Base-by-base conservation (phyloP, 2,113 vertebrate species). In the Apus apus region DNA sequence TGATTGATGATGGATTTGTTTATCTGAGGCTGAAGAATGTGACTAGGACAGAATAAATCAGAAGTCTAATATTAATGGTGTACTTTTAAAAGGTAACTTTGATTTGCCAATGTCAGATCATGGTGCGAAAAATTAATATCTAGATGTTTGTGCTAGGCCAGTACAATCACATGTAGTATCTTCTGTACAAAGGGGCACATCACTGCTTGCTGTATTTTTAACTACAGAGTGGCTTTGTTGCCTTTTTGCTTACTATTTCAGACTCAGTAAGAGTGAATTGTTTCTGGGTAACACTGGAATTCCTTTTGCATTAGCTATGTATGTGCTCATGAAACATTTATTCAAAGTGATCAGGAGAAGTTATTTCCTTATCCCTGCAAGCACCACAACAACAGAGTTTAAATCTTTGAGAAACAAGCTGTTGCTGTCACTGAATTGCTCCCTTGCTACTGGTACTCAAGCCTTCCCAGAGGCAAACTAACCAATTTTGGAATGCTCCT, bases 321-420 rank as follows among this genome's bases (percentile, higher is more conserved):
- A 66, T 73, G 66, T 87, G 50, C 40, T 87, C 89, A 89, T 82
- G 81, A 93, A 95, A 82, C 60, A 79, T 82, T 94, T 68, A 93
- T 89, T 87, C 74, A 32, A 85, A 91, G 71, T 40, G 75, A 95
- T 91, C 67, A 66, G 70, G 67, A 96, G 85, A 85, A 91, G 67
- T 60, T 54, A 62, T 61, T 93, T 93, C 85, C 85, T 82, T 51
- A 54, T 68, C 66, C 87, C 83, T 79, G 36, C n/a, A 79, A 93
- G 53, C 54, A 57, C 58, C 62, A 89, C 32, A 51, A 86, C 68
- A 22, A 54, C 18, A 16, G 72, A 89, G 88, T 84, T 48, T 95
- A 76, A 85, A 91, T 87, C 91, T 85, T 26, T 36, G 74, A 89
- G 77, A 90, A 95, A 91, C 74, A 92, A 94, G 85, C 62, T 94